These are phyloP conservation scores for Heptranchias perlo DNA, from an alignment of 2,113 vertebrate genomes.

Conservation along the genomic window DNA sequence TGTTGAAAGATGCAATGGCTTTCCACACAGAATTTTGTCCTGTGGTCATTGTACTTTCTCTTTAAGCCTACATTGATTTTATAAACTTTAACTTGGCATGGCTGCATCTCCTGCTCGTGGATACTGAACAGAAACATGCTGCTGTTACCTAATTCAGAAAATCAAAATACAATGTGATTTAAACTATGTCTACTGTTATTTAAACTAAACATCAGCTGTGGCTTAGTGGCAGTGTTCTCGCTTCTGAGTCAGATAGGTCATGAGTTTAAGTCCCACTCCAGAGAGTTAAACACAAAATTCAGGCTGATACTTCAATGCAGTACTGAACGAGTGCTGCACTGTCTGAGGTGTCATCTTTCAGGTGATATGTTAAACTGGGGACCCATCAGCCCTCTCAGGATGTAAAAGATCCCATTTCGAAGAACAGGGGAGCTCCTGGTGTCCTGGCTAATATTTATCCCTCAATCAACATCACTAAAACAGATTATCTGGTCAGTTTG, in stretches of 20 bases:
- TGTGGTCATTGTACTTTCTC: neutral
- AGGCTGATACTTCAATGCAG: neutral
- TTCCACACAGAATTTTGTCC: neutral
- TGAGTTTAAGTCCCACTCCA: neutral
- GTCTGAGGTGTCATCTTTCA: neutral
- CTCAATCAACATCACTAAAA: neutral
- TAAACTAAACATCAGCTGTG: neutral
- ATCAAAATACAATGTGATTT: neutral
- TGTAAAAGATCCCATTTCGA: neutral
- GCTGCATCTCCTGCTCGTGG: neutral
- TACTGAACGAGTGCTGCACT: neutral
- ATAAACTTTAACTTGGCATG: neutral
- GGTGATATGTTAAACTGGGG: neutral
- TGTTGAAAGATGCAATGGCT: neutral
- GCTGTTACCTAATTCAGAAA: neutral
- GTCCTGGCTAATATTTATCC: too few relatives aligned
- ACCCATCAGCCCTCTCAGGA: neutral
- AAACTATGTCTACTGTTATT: neutral
- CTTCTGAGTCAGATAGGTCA: neutral
- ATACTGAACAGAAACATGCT: neutral
- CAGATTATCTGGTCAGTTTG: neutral
- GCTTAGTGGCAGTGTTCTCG: neutral
- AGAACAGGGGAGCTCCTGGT: neutral
- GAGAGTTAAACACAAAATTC: neutral
- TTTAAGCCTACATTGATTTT: neutral